Conservation (phyloP, 2,888 invertebrate genomes). For the Dyspetes luteomarginatus region DNA sequence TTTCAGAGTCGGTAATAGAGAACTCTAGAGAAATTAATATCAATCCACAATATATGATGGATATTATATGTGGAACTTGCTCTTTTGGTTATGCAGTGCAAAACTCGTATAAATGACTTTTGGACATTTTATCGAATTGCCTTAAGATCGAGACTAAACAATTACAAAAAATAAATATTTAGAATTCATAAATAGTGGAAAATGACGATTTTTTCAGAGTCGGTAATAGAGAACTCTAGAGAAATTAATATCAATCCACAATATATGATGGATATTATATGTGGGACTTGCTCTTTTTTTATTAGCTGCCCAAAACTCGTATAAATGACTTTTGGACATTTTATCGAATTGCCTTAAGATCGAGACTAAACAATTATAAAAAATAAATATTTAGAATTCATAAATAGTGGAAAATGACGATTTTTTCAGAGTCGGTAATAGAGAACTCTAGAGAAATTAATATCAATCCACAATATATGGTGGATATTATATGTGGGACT, state of each 20-base stretch:
- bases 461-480: background rate
- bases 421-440: background rate
- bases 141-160: background rate
- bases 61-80: background rate
- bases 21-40: background rate
- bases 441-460: background rate
- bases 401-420: background rate
- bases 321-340: conserved; percentile 51
- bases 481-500: background rate
- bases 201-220: background rate
- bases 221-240: background rate
- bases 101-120: conserved; percentile 50
- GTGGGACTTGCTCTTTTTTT: background rate
- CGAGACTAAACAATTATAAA: background rate
- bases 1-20: background rate
- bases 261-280: background rate
- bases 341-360: background rate
- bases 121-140: background rate
- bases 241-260: background rate
- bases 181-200: background rate
- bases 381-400: background rate
- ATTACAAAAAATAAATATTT: background rate
- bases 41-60: background rate
- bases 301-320: conserved; percentile 14
- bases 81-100: background rate